Percentiles rank a stretch among this genome's conserved stretches.
These are phyloP conservation scores for Cancer borealis DNA, from an alignment of 2,888 invertebrate species.

Conservation along the genomic window DNA sequence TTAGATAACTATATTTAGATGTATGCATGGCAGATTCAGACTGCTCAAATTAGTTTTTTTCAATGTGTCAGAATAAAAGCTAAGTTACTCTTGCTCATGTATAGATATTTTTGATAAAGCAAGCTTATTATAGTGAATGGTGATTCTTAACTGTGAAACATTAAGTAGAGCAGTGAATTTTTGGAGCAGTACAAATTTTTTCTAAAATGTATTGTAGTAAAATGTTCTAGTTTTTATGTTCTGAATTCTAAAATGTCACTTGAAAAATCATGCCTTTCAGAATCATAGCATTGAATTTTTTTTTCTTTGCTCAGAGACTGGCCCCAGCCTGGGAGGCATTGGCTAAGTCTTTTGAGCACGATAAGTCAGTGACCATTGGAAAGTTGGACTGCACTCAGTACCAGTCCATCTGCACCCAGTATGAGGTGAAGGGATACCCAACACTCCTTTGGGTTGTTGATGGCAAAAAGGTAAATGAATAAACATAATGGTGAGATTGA, in stretches of 20 bases:
- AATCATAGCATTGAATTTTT: not conserved
- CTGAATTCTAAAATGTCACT: not conserved
- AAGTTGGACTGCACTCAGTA: conserved; percentile 92
- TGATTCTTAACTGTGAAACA: not conserved
- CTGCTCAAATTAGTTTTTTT: not conserved
- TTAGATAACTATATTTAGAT: not conserved
- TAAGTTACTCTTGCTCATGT: not conserved
- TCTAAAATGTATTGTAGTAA: not conserved
- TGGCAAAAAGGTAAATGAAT: conserved; percentile 86
- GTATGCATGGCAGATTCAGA: not conserved
- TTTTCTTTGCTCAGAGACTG: conserved; percentile 83
- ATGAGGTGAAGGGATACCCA: conserved; percentile 92
- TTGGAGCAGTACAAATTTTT: not conserved
- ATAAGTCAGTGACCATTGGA: conserved; percentile 86
- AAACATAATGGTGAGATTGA: not conserved
- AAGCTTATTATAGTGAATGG: not conserved
- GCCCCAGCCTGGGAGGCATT: conserved; percentile 92
- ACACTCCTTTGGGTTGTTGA: conserved; percentile 92
- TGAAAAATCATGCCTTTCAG: not conserved
- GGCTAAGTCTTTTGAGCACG: conserved; percentile 86
- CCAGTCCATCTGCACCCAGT: conserved; percentile 87
- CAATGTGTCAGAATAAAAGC: not conserved
- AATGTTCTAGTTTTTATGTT: not conserved
- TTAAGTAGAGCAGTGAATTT: not conserved
- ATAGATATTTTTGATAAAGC: not conserved